These are phyloP conservation scores for Toxostoma redivivum DNA, from an alignment of 2,113 vertebrate species.

Conservation along the genomic window DNA sequence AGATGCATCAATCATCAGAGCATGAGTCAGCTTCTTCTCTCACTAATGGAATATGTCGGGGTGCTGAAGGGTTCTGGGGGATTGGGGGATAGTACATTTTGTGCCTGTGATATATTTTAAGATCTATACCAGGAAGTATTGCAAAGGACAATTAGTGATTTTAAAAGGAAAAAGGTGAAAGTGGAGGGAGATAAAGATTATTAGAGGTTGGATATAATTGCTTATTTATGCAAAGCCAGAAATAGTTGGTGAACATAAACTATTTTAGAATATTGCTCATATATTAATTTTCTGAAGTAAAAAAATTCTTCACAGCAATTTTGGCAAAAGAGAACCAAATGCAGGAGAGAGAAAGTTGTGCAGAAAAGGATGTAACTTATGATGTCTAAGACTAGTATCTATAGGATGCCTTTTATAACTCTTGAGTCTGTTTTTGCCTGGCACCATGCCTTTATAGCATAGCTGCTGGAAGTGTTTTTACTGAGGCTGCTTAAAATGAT, in stretches of 20 bases:
- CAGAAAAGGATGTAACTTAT: neutral
- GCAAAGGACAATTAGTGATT: neutral
- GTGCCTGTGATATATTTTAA: neutral
- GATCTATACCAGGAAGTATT: neutral
- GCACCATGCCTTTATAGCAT: neutral
- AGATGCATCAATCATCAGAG: neutral
- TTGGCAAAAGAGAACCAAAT: neutral
- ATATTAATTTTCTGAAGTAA: neutral
- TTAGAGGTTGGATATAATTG: neutral
- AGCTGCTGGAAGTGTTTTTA: neutral
- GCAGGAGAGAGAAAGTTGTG: neutral
- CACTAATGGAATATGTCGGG: rapidly evolving
- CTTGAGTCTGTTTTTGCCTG: neutral
- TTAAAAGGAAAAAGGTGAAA: neutral
- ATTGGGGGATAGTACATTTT: neutral
- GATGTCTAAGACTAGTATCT: neutral
- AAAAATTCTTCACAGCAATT: neutral
- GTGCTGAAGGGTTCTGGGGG: neutral
- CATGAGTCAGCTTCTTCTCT: neutral
- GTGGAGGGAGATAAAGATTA: neutral
- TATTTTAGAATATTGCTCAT: neutral
- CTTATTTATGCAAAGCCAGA: neutral
- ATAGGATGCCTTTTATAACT: neutral
- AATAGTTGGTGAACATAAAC: neutral
- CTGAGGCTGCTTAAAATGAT: neutral